A percentile compares a stretch with the other conserved stretches of the same genome.
These are phyloP conservation scores for Deroplatys truncata DNA, from an alignment of 2,888 invertebrate genomes.

Conservation along the genomic window DNA sequence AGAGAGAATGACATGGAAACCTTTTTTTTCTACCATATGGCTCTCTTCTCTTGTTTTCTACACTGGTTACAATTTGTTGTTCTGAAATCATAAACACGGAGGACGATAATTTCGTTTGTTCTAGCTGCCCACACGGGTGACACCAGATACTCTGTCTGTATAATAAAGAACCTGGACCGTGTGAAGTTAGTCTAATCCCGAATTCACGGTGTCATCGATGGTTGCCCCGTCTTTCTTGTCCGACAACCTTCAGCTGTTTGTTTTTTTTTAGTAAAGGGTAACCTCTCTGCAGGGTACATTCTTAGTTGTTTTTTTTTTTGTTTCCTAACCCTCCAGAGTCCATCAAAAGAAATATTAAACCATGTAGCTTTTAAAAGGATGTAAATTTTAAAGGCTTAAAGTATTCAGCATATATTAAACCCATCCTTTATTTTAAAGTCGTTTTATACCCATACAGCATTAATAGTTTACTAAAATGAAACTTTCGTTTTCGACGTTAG, in stretches of 20 bases:
- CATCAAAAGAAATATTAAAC: no score
- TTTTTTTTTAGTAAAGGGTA: not conserved
- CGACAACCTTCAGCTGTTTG: not conserved
- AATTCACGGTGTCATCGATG: constrained; percentile 9
- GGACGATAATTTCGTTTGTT: not conserved
- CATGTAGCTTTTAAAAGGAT: no score
- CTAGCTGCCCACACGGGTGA: not conserved
- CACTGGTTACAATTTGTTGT: not conserved
- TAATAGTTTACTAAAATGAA: no score
- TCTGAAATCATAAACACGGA: not conserved
- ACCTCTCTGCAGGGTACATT: not conserved
- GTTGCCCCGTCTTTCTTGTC: not conserved
- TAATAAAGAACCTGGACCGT: not conserved
- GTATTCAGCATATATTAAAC: no score
- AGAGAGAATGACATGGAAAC: not conserved
- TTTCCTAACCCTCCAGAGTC: no score
- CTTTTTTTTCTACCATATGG: not conserved
- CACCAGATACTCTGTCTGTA: not conserved
- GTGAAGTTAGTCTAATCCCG: not conserved
- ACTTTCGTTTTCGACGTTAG: no score
- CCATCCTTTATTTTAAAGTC: no score
- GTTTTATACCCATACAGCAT: no score
- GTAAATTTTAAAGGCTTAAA: no score
- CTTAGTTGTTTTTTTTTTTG: no score
- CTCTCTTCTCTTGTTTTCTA: not conserved